phyloP scores from a whole-genome alignment of 2,113 vertebrate genomes.

The Heliornis fulica region DNA sequence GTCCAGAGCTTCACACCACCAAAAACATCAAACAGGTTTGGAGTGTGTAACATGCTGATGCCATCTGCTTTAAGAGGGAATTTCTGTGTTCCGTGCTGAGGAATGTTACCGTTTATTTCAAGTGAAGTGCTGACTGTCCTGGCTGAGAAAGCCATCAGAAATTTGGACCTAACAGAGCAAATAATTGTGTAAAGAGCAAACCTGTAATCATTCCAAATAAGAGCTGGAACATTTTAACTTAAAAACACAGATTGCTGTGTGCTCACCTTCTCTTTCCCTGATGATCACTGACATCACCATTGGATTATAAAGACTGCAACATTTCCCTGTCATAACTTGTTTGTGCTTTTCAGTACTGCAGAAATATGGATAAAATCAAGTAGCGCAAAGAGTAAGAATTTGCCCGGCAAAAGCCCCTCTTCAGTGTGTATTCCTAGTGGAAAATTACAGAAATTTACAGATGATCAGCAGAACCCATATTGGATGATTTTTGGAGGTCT shows the following conservation, averaged over 20 bases:
- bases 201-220: background rate
- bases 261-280: background rate
- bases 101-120: background rate
- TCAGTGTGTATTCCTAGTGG: background rate
- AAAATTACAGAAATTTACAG: background rate
- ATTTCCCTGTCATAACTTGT: background rate
- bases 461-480: background rate
- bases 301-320: background rate
- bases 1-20: background rate
- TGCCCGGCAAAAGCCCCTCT: background rate
- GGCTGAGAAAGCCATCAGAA: background rate
- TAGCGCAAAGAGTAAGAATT: background rate
- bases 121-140: background rate
- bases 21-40: background rate
- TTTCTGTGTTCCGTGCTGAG: background rate
- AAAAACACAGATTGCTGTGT: background rate
- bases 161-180: slow-evolving; percentile 21
- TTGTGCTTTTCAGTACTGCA: background rate
- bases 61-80: background rate
- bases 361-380: background rate
- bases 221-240: background rate
- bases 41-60: background rate
- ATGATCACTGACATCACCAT: background rate
- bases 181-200: slow-evolving; percentile 19
- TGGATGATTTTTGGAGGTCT: background rate